These are phyloP conservation scores for Lycocerus yunnanus DNA, from an alignment of 2,888 invertebrate genomes.

Conservation along the genomic window DNA sequence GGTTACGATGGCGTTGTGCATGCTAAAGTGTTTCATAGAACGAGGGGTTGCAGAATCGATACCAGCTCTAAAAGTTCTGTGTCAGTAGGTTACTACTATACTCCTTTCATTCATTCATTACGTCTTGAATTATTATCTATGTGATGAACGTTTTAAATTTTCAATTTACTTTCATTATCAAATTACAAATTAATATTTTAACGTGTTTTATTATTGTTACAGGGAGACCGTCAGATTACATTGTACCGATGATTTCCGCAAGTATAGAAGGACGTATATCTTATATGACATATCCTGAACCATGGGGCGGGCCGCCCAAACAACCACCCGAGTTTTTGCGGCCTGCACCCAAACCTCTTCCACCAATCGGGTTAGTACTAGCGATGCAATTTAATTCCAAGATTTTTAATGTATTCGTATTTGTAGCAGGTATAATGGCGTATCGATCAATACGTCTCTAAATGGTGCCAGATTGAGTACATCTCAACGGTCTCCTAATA, in stretches of 20 bases:
- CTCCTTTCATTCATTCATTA: conserved; percentile 28
- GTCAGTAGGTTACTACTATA: conserved; percentile 29
- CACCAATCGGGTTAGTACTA: conserved; percentile 59
- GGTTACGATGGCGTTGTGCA: not conserved
- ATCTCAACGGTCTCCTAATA: conserved; percentile 47
- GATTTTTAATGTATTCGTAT: not conserved
- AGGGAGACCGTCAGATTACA: conserved; percentile 51
- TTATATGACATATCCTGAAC: conserved; percentile 61
- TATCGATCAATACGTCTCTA: conserved; percentile 43
- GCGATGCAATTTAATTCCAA: not conserved
- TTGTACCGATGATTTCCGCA: conserved; percentile 69
- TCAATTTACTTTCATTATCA: not conserved
- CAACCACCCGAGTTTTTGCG: conserved; percentile 67
- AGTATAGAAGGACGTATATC: conserved; percentile 67
- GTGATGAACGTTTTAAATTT: not conserved
- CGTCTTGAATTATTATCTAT: conserved; percentile 7
- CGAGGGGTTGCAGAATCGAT: conserved; percentile 26
- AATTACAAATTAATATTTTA: not conserved
- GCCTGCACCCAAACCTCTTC: conserved; percentile 65
- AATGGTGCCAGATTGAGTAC: conserved; percentile 48
- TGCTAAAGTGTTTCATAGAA: not conserved
- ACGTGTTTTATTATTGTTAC: conserved; percentile 43
- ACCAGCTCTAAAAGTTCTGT: conserved; percentile 21
- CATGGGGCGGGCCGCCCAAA: conserved; percentile 61
- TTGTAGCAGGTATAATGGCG: conserved; percentile 51